Base-by-base conservation (phyloP, 1,140 invertebrate genomes). In the Theocolax elegans region DNA sequence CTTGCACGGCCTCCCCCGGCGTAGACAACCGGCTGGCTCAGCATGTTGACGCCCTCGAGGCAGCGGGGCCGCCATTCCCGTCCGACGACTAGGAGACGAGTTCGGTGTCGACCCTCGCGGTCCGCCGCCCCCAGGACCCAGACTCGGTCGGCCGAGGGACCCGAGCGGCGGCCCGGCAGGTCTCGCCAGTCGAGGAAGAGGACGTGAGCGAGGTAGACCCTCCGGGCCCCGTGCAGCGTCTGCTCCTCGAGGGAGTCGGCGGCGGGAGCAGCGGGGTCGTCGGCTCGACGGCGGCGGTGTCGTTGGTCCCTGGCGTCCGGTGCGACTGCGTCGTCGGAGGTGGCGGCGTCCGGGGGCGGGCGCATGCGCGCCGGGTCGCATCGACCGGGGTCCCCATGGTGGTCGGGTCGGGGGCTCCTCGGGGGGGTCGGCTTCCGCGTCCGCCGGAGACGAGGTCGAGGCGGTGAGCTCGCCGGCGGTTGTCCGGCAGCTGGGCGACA, bases 1-100 rank as follows among this genome's bases (percentile, higher is more conserved):
- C 77, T 77, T 6, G 86, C 87, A 8, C 83, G 82, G 10, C 87
- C 87, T 3, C 87, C 88, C 1, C 87, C 87, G 0, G 87, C 88
- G 67, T 88, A 88, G 8, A 88, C 83, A 1, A 88, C 87, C 7
- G 88, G 87, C 54, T 88, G 87, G 38, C 81, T 88, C 4, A 88
- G 58, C 87, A 88, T 88, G 75, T 89, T 88, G n/a, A 88, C 87
- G 35, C 80, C 76, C 21, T 81, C 77, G 8, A 88, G 69, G 75
- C 87, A 88, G 13, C 79, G 74, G 0, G 87, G 88, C 31, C 86
- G 76, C 86, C 87, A 88, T 65, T 87, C 75, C 23, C 81, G 82
- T 6, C 87, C 87, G 0, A 86, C 82, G 1, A 88, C 86, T 58
- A 88, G 75, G 1, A 89, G 73, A 23, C 87, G 76, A 3, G 87